These are phyloP conservation scores for Eledona agricola DNA, from an alignment of 2,888 invertebrate species.

Conservation along the genomic window DNA sequence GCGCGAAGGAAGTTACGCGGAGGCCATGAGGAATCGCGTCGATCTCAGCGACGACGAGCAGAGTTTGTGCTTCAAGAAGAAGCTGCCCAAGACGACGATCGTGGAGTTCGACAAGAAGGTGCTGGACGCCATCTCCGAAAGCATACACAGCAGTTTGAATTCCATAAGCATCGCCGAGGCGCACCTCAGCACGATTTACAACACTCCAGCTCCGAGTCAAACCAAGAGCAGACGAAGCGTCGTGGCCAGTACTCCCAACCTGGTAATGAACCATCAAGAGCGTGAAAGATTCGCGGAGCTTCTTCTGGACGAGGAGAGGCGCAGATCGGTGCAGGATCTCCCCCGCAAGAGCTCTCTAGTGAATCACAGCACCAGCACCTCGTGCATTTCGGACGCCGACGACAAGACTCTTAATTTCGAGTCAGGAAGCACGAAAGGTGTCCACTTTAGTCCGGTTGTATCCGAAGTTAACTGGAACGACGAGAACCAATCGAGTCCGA, in stretches of 20 bases:
- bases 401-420: constrained; percentile 51
- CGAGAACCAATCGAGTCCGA: constrained; percentile 49
- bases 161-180: constrained; percentile 20
- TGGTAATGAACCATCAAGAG: constrained; percentile 54
- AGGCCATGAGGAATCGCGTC: constrained; percentile 59
- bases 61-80: constrained; percentile 65
- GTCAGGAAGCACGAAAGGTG: constrained; percentile 63
- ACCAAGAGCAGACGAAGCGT: constrained; percentile 50
- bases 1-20: constrained; percentile 60
- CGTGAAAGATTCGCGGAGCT: constrained; percentile 33
- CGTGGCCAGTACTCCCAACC: constrained; percentile 69
- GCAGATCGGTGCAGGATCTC: constrained; percentile 67
- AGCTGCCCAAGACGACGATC: constrained; percentile 53
- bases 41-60: constrained; percentile 64
- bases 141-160: constrained; percentile 54
- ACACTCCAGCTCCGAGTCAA: constrained; percentile 40
- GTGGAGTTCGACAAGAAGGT: constrained; percentile 58
- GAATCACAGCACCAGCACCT: constrained; percentile 58
- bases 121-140: constrained; percentile 61
- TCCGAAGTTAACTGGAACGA: constrained; percentile 83
- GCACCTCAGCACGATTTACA: constrained; percentile 27
- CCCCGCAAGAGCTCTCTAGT: constrained; percentile 63
- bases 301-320: constrained; percentile 41
- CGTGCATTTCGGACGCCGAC: constrained; percentile 57
- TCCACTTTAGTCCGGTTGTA: constrained; percentile 82